Base-by-base conservation (phyloP, 2,888 invertebrate genomes). In the Nematopogon swammerdamellus region DNA sequence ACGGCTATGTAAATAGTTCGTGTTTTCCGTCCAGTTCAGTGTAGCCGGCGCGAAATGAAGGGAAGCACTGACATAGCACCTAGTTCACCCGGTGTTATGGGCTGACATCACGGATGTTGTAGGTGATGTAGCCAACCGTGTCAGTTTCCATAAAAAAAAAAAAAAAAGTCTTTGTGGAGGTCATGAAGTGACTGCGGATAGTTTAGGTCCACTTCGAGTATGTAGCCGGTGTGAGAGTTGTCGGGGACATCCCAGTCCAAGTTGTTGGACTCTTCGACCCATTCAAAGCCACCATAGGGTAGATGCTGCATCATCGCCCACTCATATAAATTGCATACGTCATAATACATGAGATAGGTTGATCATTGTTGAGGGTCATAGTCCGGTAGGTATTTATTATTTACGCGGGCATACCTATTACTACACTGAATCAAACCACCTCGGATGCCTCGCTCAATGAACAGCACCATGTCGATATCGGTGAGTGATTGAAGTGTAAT, bases 291-390 rank as follows among this genome's bases (percentile, higher is more conserved):
- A n/a, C 52, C 48, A n/a, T 47, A 30, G 1, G 61, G 60, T 19
- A 61, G 48, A 8, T 30, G 25, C 44, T 59, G 52, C 10, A 29
- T 47, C 57, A 62, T 56, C 2, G 57, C 59, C 52, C 51, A 57
- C 3, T 60, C 61, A 50, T 63, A 64, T 19, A 62, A 50, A 53
- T 63, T 65, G 48, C 63, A 61, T 19, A 57, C 55, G 52, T 63
- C 62, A 4, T 59, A 53, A 49, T 61, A 62, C 18, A 58, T 46
- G n/a, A 65, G 43, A 51, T 54, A 62, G 20, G 44, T 54, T 5
- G 47, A 45, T 19, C 45, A 36, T 53, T 56, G 16, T 18, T 30
- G 19, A 5, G 29, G 42, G 50, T 61, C 52, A 53, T 52, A 60
- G 49, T 53, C 44, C 1, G 50, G 44, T 50, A 61, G 46, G 49